Evolutionary conservation across 2,113 vertebrate genomes (phyloP), one percentile per base, ranked within the genome.

Genomic region (Dicerorhinus sumatrensis): DNA sequence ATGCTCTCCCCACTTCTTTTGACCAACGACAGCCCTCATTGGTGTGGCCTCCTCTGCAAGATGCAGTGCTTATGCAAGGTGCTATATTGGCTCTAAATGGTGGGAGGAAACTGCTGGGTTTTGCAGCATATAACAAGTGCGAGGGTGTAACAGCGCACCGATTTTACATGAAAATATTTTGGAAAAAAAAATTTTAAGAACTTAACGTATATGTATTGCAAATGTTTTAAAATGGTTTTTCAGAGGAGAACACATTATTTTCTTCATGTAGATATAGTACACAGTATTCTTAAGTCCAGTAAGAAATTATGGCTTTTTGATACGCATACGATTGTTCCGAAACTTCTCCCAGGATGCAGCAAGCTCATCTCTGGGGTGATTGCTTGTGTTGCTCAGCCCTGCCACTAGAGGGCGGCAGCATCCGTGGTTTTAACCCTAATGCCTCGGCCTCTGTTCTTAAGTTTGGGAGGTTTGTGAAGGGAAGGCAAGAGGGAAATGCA

Each of bases 361-460:
- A 51, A 0, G 18, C 14, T 14, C 8, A 1, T 18, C 48, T 20
- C 46, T 13, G 14, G 25, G 0, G 5, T 2, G 8, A 56, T 1
- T 62, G 31, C 9, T 2, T 77, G 58, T 27, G n/a, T 18, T 27
- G 58, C 51, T 54, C 18, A 0, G 2, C 18, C 36, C 31, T 29
- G 48, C 20, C 69, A 7, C 70, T 62, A 60, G 27, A 20, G 42
- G 56, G 33, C n/a, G 10, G 29, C 29, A 39, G 46, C 8, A n/a
- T 0, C 10, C 14, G 2, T 3, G 16, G 31, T 54, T 62, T 42
- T 65, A 56, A 31, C 18, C 31, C 18, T 33, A 10, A 60, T 3
- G 17, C 7, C 76, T 77, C 2, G 3, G 11, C 9, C 20, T 62
- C 70, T 2, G 7, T 36, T n/a, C 31, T 31, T n/a, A 46, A 46